Conservation (phyloP, 2,888 invertebrate genomes). For the Endomychus coccineus region DNA sequence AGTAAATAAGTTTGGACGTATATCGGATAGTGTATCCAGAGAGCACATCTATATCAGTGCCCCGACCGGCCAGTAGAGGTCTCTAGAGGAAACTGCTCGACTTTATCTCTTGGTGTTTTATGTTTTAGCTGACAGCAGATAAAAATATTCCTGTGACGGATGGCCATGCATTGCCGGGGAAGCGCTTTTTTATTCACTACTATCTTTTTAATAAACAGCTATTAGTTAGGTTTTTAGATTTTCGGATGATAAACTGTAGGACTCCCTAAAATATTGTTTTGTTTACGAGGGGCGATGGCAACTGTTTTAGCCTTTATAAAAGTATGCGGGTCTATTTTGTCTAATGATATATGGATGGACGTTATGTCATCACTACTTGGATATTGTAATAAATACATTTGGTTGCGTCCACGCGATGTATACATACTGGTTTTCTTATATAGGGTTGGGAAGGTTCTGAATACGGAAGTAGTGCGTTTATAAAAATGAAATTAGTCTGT, state of each 20-base stretch:
- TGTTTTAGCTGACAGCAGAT: constrained; percentile 45
- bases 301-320: constrained; percentile 1
- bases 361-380: no score
- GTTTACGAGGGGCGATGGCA: constrained; percentile 18
- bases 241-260: constrained; percentile 9
- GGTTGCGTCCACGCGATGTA: no score
- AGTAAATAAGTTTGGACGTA: constrained; percentile 10
- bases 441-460: no score
- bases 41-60: constrained; percentile 35
- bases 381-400: no score
- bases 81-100: constrained; percentile 42
- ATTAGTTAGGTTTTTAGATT: constrained; percentile 30
- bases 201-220: constrained; percentile 41
- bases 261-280: constrained; percentile 28
- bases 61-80: constrained; percentile 33
- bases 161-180: constrained; percentile 37
- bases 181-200: constrained; percentile 35
- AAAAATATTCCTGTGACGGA: constrained; percentile 45
- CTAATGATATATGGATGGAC: no score
- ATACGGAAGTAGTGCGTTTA: no score
- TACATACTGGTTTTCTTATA: no score
- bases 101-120: constrained; percentile 45
- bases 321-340: no score
- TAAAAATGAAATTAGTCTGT: no score
- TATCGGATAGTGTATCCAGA: constrained; percentile 16